Base-by-base conservation (phyloP, 2,888 invertebrate genomes). In the Poecilus cupreus region DNA sequence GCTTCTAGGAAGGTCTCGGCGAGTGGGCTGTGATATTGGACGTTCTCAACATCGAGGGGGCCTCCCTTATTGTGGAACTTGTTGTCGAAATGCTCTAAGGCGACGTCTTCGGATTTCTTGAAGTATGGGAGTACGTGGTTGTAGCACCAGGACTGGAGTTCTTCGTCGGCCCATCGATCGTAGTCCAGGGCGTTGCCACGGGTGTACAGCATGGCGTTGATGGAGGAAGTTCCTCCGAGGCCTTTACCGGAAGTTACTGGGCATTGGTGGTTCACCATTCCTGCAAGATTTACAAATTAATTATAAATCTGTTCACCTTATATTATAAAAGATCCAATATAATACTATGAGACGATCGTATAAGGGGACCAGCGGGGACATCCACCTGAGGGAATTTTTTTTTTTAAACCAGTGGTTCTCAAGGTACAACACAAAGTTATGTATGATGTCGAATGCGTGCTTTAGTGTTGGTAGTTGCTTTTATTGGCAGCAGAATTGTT, bases 131-230 rank as follows among this genome's bases (percentile, higher is more conserved):
- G 86, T 0, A 95, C 93, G 18, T 94, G 92, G 24, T 92, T 89
- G 90, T 92, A 95, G 70, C 93, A 92, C 96, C 96, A 96, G 0
- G 94, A 95, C 0, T 90, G 88, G 86, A 95, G 94, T 0, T 95
- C 96, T 85, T 93, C 87, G 0, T 89, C 89, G 11, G 92, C 92
- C 97, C 97, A 97, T 3, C 90, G 89, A 85, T 96, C 94, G 87
- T 94, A 97, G 86, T 97, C 96, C 2, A 90, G 88, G 0, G 91
- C 90, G 84, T 93, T 91, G 10, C 95, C 96, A 82, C 95, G 89
- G 0, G 94, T 94, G 85, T 94, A 95, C 85, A 94, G 93, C 96
- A 97, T 96, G 85, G 94, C 94, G 87, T 96, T 96, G 8, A 96
- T 89, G 0, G 94, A 93, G 83, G 94, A 94, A 6, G 94, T 94